phyloP scores from a whole-genome alignment of 2,888 invertebrate species.

The Tupiocoris notatus region DNA sequence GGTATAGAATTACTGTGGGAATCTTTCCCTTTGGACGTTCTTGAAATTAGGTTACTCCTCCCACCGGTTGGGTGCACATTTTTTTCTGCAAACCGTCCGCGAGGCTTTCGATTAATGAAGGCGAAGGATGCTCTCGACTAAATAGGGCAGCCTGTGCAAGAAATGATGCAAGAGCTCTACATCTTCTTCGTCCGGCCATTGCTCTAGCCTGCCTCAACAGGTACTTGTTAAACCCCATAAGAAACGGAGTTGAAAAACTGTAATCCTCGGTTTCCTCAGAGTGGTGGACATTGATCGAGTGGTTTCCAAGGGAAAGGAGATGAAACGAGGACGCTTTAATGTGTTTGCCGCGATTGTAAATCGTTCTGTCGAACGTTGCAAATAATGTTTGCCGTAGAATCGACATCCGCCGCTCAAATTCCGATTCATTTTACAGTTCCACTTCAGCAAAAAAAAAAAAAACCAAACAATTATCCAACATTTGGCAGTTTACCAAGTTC shows the following conservation, averaged over 20 bases:
- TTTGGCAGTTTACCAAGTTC: no score
- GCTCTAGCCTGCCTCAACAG: constrained; percentile 8
- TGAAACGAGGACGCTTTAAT: not conserved
- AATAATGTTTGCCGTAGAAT: no score
- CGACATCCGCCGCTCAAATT: no score
- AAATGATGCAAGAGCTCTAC: constrained; percentile 32
- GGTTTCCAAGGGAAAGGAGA: constrained; percentile 4
- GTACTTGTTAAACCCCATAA: constrained; percentile 31
- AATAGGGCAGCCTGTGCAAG: constrained; percentile 23
- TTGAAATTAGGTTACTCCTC: constrained; percentile 36
- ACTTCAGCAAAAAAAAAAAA: no score
- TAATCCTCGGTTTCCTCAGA: constrained; percentile 8
- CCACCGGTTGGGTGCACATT: constrained; percentile 10
- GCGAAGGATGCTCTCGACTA: constrained; percentile 29
- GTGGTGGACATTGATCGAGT: constrained; percentile 5
- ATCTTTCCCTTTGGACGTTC: constrained; percentile 16
- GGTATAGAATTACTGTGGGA: constrained; percentile 39
- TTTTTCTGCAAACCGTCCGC: not conserved
- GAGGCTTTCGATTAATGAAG: constrained; percentile 23
- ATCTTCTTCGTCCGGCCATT: constrained; percentile 23
- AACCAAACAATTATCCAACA: no score
- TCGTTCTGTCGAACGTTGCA: not conserved
- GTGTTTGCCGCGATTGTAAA: not conserved
- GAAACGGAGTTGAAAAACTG: constrained; percentile 3
- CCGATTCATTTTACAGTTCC: no score